These are phyloP conservation scores for Apoderus coryli DNA, from an alignment of 2,888 invertebrate genomes.

Conservation along the genomic window DNA sequence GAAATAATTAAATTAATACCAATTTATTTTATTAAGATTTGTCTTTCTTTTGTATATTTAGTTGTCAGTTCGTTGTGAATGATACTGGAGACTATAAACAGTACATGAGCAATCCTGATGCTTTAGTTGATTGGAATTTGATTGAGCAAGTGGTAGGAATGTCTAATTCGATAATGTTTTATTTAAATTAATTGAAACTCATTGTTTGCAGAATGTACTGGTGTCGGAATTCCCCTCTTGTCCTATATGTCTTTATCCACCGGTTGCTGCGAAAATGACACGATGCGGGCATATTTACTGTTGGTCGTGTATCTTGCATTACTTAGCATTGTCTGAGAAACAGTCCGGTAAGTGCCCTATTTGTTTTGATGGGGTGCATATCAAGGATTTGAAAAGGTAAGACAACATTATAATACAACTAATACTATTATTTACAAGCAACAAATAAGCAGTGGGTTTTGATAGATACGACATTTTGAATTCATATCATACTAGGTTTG, in stretches of 20 bases:
- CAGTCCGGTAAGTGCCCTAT: slow-evolving; percentile 81
- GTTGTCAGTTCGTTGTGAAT: slow-evolving; percentile 92
- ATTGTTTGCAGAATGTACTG: slow-evolving; percentile 39
- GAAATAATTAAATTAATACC: no score
- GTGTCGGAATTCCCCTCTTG: slow-evolving; percentile 58
- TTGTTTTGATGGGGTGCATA: slow-evolving; percentile 70
- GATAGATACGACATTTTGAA: no score
- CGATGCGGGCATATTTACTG: slow-evolving; percentile 93
- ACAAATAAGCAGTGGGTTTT: no score
- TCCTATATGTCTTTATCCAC: slow-evolving; percentile 83
- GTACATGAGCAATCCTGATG: slow-evolving; percentile 72
- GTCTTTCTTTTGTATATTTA: slow-evolving; percentile 32
- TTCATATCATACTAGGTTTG: no score
- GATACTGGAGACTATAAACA: slow-evolving; percentile 63
- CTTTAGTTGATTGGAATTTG: slow-evolving; percentile 78
- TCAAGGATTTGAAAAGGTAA: slow-evolving; percentile 75
- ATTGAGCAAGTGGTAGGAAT: slow-evolving; percentile 82
- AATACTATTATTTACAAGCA: no score
- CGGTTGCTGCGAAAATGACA: slow-evolving; percentile 81
- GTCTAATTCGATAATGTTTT: no score
- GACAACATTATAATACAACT: no score
- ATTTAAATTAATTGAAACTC: slow-evolving; percentile 6
- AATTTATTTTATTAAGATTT: slow-evolving; percentile 2
- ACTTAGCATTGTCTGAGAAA: slow-evolving; percentile 73
- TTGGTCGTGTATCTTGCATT: slow-evolving; percentile 90